Evolutionary conservation across 2,113 vertebrate genomes (phyloP).

Genomic region (Phasianus colchicus): DNA sequence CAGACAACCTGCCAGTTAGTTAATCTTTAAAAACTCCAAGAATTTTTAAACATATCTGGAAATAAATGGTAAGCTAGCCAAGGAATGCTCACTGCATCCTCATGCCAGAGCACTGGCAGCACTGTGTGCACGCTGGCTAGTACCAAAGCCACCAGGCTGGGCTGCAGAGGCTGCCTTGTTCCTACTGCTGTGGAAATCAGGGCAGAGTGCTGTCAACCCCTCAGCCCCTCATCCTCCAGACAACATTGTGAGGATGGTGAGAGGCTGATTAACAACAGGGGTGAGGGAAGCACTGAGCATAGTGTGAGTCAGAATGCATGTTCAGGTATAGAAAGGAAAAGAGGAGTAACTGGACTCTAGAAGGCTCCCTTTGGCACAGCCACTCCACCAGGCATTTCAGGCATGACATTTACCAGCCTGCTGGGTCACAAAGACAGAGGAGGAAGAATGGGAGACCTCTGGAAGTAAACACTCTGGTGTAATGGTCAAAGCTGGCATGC

Average conservation of each 20-base stretch:
- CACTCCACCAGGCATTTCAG: neutral
- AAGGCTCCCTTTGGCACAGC: neutral
- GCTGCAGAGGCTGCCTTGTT: neutral
- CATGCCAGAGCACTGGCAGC: neutral
- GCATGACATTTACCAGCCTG: neutral
- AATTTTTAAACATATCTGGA: neutral
- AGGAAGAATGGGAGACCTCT: neutral
- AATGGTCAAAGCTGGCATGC: neutral
- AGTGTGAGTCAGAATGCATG: neutral
- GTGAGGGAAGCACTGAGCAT: neutral
- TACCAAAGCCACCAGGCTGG: neutral
- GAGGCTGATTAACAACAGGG: neutral
- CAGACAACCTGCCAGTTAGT: accelerated
- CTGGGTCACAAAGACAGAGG: neutral
- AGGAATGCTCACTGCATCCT: neutral
- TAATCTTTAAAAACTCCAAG: neutral
- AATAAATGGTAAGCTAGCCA: neutral
- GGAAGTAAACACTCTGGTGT: neutral
- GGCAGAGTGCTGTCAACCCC: neutral
- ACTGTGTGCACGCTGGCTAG: neutral
- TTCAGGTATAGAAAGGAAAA: neutral
- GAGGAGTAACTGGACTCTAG: neutral
- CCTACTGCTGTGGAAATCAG: neutral
- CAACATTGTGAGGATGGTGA: neutral
- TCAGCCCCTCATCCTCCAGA: neutral